phyloP scores from a whole-genome alignment of 1,140 invertebrate species.

The Carposina sasakii region DNA sequence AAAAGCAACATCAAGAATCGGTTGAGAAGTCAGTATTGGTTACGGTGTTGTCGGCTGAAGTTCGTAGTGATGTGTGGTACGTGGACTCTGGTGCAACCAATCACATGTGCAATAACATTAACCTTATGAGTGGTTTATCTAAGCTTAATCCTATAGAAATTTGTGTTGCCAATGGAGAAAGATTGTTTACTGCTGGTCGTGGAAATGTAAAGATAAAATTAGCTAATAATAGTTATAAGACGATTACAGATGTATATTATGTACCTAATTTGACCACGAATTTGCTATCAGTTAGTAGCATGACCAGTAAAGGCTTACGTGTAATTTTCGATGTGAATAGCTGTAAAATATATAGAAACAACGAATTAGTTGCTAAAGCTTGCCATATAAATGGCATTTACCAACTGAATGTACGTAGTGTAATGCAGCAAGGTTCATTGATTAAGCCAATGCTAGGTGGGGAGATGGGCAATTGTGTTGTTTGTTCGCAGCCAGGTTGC shows the following conservation, averaged over 20 bases:
- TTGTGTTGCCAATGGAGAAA: neutral
- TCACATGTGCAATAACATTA: conserved; percentile 14
- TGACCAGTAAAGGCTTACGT: too few species aligned
- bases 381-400: too few species aligned
- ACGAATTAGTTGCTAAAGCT: too few species aligned
- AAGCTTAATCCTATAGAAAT: neutral
- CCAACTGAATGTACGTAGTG: too few species aligned
- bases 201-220: neutral
- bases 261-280: conserved; percentile 4
- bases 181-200: neutral
- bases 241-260: conserved; percentile 2
- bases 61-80: conserved; percentile 11
- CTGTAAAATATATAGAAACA: too few species aligned
- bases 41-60: neutral
- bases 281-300: conserved; percentile 3
- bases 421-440: too few species aligned
- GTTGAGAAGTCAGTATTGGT: neutral
- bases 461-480: too few species aligned
- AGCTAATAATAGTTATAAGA: neutral
- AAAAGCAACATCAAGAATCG: neutral
- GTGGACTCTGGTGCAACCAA: conserved; percentile 22
- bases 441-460: too few species aligned
- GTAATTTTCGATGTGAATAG: too few species aligned
- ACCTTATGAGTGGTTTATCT: neutral
- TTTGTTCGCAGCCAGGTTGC: too few species aligned